Evolutionary conservation across 1,140 invertebrate species (phyloP), one percentile per base, ranked within the genome.

Genomic region (Heliothis subflexa): DNA sequence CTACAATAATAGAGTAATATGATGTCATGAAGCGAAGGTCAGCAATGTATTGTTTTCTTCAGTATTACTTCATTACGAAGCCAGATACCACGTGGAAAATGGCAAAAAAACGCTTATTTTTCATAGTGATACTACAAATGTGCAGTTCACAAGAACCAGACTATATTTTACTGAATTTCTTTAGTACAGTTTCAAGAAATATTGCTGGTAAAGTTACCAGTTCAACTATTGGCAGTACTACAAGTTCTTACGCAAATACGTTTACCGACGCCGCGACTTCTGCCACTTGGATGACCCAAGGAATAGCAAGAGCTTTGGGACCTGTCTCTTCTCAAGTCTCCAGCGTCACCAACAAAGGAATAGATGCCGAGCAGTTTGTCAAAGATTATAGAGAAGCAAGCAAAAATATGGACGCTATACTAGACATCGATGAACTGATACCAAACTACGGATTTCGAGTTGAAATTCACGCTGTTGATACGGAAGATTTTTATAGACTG

Each of bases 401-500:
- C 2, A 4, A 13, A 0, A 88, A 86, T 25, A 84, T 87, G 66
- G 87, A 88, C 68, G 81, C 75, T 0, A 25, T 13, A 3, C 33
- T 81, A 7, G 81, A 28, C 25, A 84, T 91, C 14, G 78, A 45
- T 25, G 61, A 86, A 28, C 82, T 92, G 0, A 80, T 87, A 0
- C 5, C 21, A 0, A 91, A 91, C 76, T 89, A 92, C 76, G 88
- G 86, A 9, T 82, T 82, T 72, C 61, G 80, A 1, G 59, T 90
- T 13, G 84, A 91, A 79, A 62, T 66, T 10, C 87, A 92, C 62
- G 14, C 74, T 40, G 85, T 89, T 0, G 9, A 68, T 9, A 91
- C 91, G 5, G 83, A 88, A 21, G 91, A 91, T 78, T 87, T 86
- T 0, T 92, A 91, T 59, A 68, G 82, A 14, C 72, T 92, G 40